Evolutionary conservation across 2,113 vertebrate genomes (phyloP).

Genomic region (Serilophus lunatus): DNA sequence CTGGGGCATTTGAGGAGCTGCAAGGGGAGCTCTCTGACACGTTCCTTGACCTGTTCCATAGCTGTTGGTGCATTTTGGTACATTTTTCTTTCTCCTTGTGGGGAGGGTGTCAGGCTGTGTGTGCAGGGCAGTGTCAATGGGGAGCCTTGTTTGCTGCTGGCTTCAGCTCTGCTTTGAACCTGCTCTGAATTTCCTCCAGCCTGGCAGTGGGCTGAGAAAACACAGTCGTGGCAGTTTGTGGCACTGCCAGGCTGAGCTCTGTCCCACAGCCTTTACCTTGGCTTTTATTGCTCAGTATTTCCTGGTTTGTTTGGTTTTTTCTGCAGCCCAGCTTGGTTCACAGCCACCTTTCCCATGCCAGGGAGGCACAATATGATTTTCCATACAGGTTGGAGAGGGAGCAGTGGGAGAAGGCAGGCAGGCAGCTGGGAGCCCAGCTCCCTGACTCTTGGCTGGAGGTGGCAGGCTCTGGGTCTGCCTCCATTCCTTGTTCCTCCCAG

Average conservation of each 20-base stretch:
- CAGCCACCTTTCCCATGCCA: not conserved
- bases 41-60: rapidly evolving
- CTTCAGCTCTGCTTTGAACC: conserved; percentile 9
- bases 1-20: not conserved
- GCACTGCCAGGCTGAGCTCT: not conserved
- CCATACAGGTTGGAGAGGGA: not conserved
- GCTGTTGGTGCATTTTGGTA: not conserved
- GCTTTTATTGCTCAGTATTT: conserved; percentile 8
- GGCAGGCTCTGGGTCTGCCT: not conserved
- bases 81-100: not conserved
- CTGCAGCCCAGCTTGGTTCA: not conserved
- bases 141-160: conserved; percentile 42
- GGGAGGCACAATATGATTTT: conserved; percentile 8
- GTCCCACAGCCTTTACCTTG: not conserved
- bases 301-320: not conserved
- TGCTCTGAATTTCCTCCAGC: not conserved
- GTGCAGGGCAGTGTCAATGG: not conserved
- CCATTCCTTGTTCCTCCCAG: not conserved
- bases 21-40: not conserved
- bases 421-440: not conserved
- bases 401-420: not conserved
- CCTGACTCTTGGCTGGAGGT: not conserved
- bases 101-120: not conserved
- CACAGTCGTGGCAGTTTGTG: conserved; percentile 21
- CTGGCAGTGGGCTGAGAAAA: conserved; percentile 46